phyloP scores from a whole-genome alignment of 2,113 vertebrate species.

The Gallinago media region DNA sequence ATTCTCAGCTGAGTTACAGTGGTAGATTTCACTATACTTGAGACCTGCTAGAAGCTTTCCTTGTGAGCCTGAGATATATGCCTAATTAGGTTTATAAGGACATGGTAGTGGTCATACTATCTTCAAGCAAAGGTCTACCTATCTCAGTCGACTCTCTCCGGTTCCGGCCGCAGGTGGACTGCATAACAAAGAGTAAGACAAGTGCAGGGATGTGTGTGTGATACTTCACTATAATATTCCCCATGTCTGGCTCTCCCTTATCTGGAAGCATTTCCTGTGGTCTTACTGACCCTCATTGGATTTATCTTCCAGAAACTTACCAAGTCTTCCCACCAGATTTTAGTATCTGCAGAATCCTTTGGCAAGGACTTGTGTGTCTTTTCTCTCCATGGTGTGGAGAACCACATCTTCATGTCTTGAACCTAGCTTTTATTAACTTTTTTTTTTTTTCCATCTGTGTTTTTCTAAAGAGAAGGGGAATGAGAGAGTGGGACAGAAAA shows the following conservation, averaged over 20 bases:
- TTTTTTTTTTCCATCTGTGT: not conserved
- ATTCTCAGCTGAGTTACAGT: not conserved
- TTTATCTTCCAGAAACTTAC: not conserved
- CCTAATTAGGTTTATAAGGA: not conserved
- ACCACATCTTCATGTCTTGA: not conserved
- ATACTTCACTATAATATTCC: not conserved
- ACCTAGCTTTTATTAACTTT: not conserved
- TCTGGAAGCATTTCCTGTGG: not conserved
- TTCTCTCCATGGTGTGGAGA: not conserved
- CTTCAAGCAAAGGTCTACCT: not conserved
- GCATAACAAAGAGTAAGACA: rapidly evolving
- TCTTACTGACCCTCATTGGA: not conserved
- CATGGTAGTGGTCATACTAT: not conserved
- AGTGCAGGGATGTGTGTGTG: not conserved
- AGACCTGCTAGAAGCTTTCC: not conserved
- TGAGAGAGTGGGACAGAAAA: not conserved
- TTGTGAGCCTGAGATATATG: not conserved
- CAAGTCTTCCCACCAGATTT: not conserved
- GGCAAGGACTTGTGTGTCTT: not conserved
- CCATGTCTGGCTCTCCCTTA: not conserved
- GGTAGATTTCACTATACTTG: not conserved
- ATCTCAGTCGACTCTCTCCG: not conserved
- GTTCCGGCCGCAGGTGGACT: not conserved
- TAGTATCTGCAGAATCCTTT: not conserved
- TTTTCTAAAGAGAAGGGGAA: not conserved